Evolutionary conservation across 2,113 vertebrate genomes (phyloP).

Genomic region (Paradisaea rubra): DNA sequence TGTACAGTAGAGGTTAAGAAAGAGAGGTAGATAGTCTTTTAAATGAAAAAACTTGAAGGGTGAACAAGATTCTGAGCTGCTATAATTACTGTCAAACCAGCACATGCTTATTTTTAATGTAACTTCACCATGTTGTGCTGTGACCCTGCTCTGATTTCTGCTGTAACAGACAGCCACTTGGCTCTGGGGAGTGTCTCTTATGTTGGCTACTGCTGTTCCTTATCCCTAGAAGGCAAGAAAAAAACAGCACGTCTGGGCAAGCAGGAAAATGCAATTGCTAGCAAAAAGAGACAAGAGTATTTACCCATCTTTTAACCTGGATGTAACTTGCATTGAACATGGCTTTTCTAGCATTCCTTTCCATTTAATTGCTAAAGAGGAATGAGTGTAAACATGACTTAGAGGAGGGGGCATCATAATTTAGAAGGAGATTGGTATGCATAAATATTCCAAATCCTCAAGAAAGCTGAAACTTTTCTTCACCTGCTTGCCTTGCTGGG

Average conservation of each 20-base stretch:
- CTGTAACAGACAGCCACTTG: neutral
- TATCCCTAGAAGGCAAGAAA: neutral
- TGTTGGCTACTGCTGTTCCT: neutral
- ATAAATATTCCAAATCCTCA: neutral
- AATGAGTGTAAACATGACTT: neutral
- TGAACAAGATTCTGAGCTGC: neutral
- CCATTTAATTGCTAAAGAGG: neutral
- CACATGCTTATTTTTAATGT: neutral
- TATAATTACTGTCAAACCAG: neutral
- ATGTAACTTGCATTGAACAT: neutral
- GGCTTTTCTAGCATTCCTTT: neutral
- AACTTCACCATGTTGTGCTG: neutral
- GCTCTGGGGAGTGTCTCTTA: neutral
- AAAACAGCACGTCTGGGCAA: neutral
- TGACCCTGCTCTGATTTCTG: neutral
- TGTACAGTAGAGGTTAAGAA: neutral
- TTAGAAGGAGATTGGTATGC: neutral
- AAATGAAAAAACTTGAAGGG: neutral
- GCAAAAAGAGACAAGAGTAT: neutral
- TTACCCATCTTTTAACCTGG: neutral
- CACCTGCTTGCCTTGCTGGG: fast-evolving
- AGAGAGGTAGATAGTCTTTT: neutral
- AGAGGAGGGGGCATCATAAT: neutral
- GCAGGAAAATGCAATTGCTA: neutral
- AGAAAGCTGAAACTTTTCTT: neutral